Evolutionary conservation across 2,113 vertebrate genomes (phyloP).

Genomic region (Gopherus evgoodei): DNA sequence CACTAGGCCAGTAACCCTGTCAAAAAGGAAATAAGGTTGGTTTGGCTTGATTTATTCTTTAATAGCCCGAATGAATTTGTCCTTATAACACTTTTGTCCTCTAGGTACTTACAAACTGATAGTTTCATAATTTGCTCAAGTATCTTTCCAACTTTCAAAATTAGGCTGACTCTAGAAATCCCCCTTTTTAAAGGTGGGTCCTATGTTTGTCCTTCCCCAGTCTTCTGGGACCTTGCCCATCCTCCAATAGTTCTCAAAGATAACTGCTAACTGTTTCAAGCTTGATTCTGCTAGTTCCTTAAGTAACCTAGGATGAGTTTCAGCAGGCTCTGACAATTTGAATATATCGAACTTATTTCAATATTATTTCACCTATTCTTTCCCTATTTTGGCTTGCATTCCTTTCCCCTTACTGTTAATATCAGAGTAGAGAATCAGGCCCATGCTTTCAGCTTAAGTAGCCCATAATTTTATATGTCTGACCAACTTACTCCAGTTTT

Average conservation of each 20-base stretch:
- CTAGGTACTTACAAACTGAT: neutral
- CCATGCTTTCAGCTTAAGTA: neutral
- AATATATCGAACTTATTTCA: neutral
- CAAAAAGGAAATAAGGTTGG: neutral
- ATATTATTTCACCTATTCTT: neutral
- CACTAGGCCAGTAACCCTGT: neutral
- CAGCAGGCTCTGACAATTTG: neutral
- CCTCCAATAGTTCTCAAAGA: neutral
- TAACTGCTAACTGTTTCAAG: neutral
- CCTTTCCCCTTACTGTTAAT: neutral
- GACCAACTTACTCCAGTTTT: constrained; percentile 18
- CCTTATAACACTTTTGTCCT: neutral
- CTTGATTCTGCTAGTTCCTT: neutral
- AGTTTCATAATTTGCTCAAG: neutral
- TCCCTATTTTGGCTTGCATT: neutral
- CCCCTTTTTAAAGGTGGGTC: neutral
- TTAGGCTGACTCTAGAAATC: neutral
- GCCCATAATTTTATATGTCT: constrained; percentile 8
- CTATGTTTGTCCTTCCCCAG: neutral
- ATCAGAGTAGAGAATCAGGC: neutral
- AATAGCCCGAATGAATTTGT: neutral
- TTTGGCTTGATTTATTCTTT: neutral
- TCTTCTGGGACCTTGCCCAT: neutral
- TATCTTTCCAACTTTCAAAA: neutral
- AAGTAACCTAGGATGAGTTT: neutral